A percentile compares a stretch with the other conserved stretches of the same genome.
Conservation (phyloP, 2,113 vertebrate genomes). For the Cromileptes altivelis region DNA sequence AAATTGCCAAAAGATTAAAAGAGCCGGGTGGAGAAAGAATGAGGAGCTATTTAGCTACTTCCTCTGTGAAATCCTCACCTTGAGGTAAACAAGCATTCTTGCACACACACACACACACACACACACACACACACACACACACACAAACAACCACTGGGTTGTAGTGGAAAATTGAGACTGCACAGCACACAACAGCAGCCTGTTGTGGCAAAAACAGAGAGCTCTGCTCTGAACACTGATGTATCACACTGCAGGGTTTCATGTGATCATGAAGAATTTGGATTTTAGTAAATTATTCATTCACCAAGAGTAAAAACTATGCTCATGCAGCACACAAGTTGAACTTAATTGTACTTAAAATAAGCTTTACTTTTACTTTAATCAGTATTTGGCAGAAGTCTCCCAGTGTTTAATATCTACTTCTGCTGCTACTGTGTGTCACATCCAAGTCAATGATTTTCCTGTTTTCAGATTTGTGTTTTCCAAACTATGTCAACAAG, state of each 20-base stretch:
- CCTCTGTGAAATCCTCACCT: conserved; percentile 4
- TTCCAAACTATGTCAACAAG: neutral
- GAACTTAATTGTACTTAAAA: neutral
- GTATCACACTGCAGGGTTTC: neutral
- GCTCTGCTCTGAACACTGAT: neutral
- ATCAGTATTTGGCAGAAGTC: neutral
- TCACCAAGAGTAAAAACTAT: neutral
- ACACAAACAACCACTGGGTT: neutral
- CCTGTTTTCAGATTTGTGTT: neutral
- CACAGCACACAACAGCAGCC: neutral
- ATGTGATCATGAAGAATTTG: too few relatives aligned
- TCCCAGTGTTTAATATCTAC: too few relatives aligned
- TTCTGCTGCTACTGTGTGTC: neutral
- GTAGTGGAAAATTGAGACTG: conserved; percentile 22
- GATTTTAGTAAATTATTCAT: neutral
- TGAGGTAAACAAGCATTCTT: neutral
- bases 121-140: neutral
- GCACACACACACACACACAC: neutral
- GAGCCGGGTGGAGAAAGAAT: neutral
- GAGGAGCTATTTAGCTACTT: neutral
- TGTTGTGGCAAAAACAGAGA: conserved; percentile 16
- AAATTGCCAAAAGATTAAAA: neutral
- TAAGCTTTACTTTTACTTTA: neutral
- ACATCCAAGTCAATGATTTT: neutral
- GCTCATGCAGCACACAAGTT: neutral